These are phyloP conservation scores for Drosophila leontia DNA, from an alignment of 1,140 invertebrate genomes.

Conservation along the genomic window DNA sequence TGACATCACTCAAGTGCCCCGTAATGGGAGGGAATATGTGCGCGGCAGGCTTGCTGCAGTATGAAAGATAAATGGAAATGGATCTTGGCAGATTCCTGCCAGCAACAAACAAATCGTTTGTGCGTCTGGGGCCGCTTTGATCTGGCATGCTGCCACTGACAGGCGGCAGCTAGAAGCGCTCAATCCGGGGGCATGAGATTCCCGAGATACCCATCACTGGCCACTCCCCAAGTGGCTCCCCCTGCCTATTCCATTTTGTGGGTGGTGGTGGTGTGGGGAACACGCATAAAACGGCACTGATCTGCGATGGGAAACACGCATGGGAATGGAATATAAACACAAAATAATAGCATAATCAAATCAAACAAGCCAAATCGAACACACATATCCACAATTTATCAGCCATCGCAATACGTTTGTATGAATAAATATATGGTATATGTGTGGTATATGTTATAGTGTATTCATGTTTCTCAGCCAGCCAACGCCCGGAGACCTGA, in stretches of 20 bases:
- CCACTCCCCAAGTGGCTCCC: constrained; percentile 26
- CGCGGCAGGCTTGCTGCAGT: not conserved
- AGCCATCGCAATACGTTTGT: constrained; percentile 15
- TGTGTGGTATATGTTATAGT: constrained; percentile 1
- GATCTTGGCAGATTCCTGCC: constrained; percentile 27
- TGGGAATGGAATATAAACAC: constrained; percentile 66
- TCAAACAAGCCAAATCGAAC: constrained; percentile 60
- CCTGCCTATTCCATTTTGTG: not conserved
- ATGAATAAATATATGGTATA: not conserved
- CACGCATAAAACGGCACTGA: constrained; percentile 29
- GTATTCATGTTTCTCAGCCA: constrained; percentile 21
- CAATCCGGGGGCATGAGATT: constrained; percentile 32
- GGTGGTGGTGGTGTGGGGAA: constrained; percentile 24
- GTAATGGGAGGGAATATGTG: not conserved
- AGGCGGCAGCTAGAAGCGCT: constrained; percentile 31
- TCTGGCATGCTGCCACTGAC: constrained; percentile 63
- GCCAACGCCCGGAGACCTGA: constrained; percentile 61
- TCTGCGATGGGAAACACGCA: constrained; percentile 56
- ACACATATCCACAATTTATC: constrained; percentile 45
- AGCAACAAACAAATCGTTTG: constrained; percentile 50
- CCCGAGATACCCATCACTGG: constrained; percentile 16
- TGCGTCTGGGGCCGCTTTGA: constrained; percentile 53
- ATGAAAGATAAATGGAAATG: constrained; percentile 30
- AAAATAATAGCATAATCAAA: constrained; percentile 80
- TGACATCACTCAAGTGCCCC: constrained; percentile 58